phyloP scores from a whole-genome alignment of 2,888 invertebrate species.

The Scrobipalpa atriplicella region DNA sequence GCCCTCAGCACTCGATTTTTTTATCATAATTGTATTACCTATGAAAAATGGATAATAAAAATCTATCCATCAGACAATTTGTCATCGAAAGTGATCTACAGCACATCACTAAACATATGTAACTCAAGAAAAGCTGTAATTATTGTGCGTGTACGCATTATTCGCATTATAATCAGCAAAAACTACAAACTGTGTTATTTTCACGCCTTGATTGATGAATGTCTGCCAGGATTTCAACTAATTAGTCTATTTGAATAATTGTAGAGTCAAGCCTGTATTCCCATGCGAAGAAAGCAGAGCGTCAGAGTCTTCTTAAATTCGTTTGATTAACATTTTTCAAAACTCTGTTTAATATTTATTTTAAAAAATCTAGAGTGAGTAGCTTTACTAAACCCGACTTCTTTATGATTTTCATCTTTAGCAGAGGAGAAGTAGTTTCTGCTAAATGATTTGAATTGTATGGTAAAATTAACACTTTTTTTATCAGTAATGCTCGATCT shows the following conservation, averaged over 20 bases:
- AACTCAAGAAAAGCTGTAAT: neutral
- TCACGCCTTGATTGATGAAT: conserved; percentile 6
- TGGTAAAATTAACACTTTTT: neutral
- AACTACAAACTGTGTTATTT: conserved; percentile 2
- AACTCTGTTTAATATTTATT: too few relatives aligned
- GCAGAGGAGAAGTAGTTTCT: neutral
- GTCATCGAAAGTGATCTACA: neutral
- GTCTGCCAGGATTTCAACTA: neutral
- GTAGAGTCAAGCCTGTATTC: neutral
- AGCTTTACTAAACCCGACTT: too few relatives aligned
- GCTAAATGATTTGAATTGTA: conserved; percentile 18
- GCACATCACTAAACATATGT: conserved; percentile 5
- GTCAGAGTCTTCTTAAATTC: too few relatives aligned
- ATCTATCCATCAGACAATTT: neutral
- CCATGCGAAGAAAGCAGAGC: too few relatives aligned
- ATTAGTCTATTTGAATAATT: conserved; percentile 20
- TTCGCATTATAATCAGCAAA: conserved; percentile 6
- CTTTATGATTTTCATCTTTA: neutral
- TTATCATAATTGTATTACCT: too few relatives aligned
- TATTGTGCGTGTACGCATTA: conserved; percentile 10
- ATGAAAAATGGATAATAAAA: too few relatives aligned
- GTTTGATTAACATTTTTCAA: too few relatives aligned
- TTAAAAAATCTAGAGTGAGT: too few relatives aligned
- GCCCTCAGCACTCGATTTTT: too few relatives aligned
- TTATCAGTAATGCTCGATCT: conserved; percentile 14